These are phyloP conservation scores for Catajapyx aquilonaris DNA, from an alignment of 1,140 invertebrate species.

Conservation along the genomic window DNA sequence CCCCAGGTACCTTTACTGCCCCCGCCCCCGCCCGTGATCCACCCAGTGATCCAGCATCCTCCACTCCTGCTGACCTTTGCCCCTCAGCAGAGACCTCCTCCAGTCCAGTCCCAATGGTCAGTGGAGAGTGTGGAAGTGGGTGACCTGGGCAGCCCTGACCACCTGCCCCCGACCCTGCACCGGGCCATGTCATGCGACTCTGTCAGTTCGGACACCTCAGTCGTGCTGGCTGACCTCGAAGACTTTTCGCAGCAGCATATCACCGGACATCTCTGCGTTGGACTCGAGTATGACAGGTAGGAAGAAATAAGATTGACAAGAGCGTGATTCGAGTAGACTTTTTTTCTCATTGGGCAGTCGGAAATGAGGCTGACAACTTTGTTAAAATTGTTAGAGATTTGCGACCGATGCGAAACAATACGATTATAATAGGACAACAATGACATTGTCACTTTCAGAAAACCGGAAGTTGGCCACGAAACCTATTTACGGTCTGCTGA, in stretches of 20 bases:
- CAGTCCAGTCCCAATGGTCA: neutral
- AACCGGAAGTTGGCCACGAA: too few species aligned
- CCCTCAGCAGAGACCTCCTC: slow-evolving; percentile 12
- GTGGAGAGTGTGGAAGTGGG: slow-evolving; percentile 5
- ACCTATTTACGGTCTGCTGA: too few species aligned
- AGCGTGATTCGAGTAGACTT: too few species aligned
- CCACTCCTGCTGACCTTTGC: slow-evolving; percentile 11
- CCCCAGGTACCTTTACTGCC: slow-evolving; percentile 15
- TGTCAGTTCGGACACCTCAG: slow-evolving; percentile 58
- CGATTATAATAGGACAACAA: too few species aligned
- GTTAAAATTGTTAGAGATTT: too few species aligned
- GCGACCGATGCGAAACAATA: too few species aligned
- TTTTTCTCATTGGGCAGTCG: too few species aligned
- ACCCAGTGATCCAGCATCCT: slow-evolving; percentile 5
- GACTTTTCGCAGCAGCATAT: slow-evolving; percentile 32
- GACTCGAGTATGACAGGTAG: slow-evolving; percentile 53
- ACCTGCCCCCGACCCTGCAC: slow-evolving; percentile 24
- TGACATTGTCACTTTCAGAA: too few species aligned
- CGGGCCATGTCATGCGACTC: slow-evolving; percentile 60
- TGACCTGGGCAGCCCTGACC: slow-evolving; percentile 11
- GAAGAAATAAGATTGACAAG: too few species aligned
- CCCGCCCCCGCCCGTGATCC: slow-evolving; percentile 21
- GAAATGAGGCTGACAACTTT: too few species aligned
- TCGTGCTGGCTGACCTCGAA: slow-evolving; percentile 44
- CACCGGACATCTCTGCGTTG: slow-evolving; percentile 52